A percentile compares a stretch with the other conserved stretches of the same genome.
phyloP scores from a whole-genome alignment of 2,888 invertebrate genomes.

The Alsophila aescularia region DNA sequence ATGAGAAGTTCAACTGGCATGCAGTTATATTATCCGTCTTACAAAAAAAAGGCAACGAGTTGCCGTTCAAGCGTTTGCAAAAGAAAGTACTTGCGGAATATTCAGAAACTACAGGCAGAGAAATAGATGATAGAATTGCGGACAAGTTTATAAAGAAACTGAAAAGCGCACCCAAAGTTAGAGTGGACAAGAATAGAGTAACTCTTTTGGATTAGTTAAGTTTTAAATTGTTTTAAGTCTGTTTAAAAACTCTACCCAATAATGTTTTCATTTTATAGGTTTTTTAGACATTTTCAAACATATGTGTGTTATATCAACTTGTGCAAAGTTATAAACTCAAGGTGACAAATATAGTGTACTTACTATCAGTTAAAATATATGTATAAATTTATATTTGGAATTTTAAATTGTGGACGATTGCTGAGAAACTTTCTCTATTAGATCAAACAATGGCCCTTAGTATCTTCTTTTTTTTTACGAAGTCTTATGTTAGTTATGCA shows the following conservation, averaged over 20 bases:
- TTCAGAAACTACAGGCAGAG: constrained; percentile 74
- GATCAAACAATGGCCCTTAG: too few species aligned
- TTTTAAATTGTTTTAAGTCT: background rate
- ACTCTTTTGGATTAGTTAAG: constrained; percentile 55
- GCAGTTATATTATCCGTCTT: constrained; percentile 78
- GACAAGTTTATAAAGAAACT: constrained; percentile 90
- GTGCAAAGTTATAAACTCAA: too few species aligned
- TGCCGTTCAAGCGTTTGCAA: constrained; percentile 89
- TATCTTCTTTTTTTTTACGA: too few species aligned
- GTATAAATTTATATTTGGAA: too few species aligned
- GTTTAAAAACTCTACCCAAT: background rate
- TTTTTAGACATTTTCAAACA: too few species aligned
- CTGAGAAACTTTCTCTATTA: too few species aligned
- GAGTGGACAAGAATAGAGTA: constrained; percentile 86
- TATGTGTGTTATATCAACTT: too few species aligned
- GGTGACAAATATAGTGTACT: too few species aligned
- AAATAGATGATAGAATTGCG: constrained; percentile 85
- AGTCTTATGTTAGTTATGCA: too few species aligned
- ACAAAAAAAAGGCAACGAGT: constrained; percentile 84
- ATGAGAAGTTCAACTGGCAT: constrained; percentile 80
- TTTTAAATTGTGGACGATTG: too few species aligned
- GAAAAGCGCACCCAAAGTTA: constrained; percentile 86
- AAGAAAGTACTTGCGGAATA: constrained; percentile 90
- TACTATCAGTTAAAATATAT: too few species aligned
- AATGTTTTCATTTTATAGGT: too few species aligned